Evolutionary conservation across 2,113 vertebrate genomes (phyloP), one percentile per base, ranked within the genome.

Genomic region (Chelonoidis abingdonii): DNA sequence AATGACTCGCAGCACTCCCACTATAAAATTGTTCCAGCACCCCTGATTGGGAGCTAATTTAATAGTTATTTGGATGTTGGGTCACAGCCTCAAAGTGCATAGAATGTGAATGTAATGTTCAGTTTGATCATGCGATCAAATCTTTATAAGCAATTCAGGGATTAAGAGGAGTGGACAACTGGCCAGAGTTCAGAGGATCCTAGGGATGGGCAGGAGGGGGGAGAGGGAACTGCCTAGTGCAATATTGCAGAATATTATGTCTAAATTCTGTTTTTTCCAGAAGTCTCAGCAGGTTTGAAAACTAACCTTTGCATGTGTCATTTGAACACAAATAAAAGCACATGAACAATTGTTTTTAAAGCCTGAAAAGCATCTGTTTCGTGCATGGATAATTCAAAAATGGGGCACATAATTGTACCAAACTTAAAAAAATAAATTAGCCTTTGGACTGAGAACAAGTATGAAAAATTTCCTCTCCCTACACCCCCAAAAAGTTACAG

Each of bases 211-310:
- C 50, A 13, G 50, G 5, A 50, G 50, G 3, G 41, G 25, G 81
- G 93, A 79, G 81, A 86, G 93, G 72, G 86, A 93, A 91, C 80
- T 59, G 84, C 92, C 89, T 25, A 6, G 92, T 94, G 80, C 91
- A 81, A 24, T 93, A 82, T 92, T 97, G 92, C 94, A 97, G 96
- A 86, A 93, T 93, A 92, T 29, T 44, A 95, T 97, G 96, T 96
- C 92, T 49, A 44, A 87, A 95, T 27, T 91, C 88, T 95, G 87
- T 92, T 93, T 80, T 88, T 95, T 94, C 86, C 87, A 94, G 94
- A 59, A 89, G 57, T 75, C 31, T 87, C 44, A 49, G 86, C 31
- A 59, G 54, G 54, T 80, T 54, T 47, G 41, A 47, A 78, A 78
- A 78, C 38, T 44, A 47, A 78, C 75, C 44, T 19, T 47, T 50